A percentile compares a stretch with the other conserved stretches of the same genome.
Evolutionary conservation across 2,888 invertebrate species (phyloP).

Genomic region (Hypolimnas misippus): DNA sequence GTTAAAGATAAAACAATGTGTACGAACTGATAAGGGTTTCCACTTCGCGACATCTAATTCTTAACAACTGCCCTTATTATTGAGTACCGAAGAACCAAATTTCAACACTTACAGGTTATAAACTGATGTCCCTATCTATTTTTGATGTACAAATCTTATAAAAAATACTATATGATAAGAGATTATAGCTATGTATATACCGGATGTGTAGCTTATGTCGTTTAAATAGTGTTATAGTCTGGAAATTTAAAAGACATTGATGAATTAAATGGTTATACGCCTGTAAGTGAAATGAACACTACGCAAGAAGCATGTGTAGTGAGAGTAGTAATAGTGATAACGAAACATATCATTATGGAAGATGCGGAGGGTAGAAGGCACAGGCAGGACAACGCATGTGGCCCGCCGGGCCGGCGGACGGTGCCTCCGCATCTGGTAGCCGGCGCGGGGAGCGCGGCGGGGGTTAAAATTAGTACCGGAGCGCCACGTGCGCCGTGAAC

Average conservation of each 20-base stretch:
- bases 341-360: slow-evolving; percentile 75
- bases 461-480: slow-evolving; percentile 85
- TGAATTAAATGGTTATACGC: slow-evolving; percentile 27
- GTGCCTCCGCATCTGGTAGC: slow-evolving; percentile 77
- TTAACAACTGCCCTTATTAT: background rate
- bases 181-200: no score
- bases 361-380: slow-evolving; percentile 69
- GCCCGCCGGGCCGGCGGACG: slow-evolving; percentile 57
- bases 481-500: slow-evolving; percentile 78
- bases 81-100: background rate
- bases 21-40: background rate
- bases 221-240: slow-evolving; percentile 31
- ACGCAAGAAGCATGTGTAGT: slow-evolving; percentile 18
- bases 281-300: slow-evolving; percentile 38
- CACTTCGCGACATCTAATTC: background rate
- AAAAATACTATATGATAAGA: slow-evolving; percentile 35
- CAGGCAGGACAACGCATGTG: slow-evolving; percentile 79
- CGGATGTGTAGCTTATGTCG: slow-evolving; percentile 43
- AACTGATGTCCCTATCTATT: slow-evolving; percentile 26
- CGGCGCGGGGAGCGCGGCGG: slow-evolving; percentile 78
- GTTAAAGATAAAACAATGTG: slow-evolving; percentile 7
- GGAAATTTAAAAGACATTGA: slow-evolving; percentile 11
- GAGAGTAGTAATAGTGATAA: slow-evolving; percentile 65
- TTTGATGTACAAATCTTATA: slow-evolving; percentile 29
- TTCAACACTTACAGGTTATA: slow-evolving; percentile 1